Base-by-base conservation (phyloP, 2,888 invertebrate genomes). In the Biston betularia region DNA sequence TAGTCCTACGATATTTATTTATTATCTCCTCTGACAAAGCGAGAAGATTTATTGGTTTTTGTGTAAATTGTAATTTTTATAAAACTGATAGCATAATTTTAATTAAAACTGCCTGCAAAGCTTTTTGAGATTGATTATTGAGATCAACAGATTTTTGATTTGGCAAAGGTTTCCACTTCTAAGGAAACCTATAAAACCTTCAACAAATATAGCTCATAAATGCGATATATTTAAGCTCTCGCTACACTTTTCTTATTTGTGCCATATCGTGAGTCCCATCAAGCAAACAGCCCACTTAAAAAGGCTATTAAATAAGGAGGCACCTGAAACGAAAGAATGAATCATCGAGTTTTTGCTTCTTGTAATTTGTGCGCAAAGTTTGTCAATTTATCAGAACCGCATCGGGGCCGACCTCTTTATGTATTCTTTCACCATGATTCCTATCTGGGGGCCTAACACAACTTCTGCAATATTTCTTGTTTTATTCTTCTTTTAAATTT, bases 321-420 rank as follows among this genome's bases (percentile, higher is more conserved):
- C 57, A 60, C 55, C 59, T 55, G 53, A 66, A 62, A 59, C 57
- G 60, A 54, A 60, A 64, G 60, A 50, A 68, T 72, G 72, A 74
- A 69, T 74, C 74, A 72, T 74, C 72, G 72, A 71, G 63, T 62
- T 64, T 68, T 54, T 68, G 57, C 59, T 58, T 55, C 66, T 38
- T 14, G 68, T 72, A 72, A 74, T 74, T 74, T 72, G 72, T 48
- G 70, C 56, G 69, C 58, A 68, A 74, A 74, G 69, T 74, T 74
- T 71, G 52, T 57, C 69, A 68, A 74, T 74, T 71, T 71, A 74
- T 74, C 71, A 70, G 55, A 55, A 54, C 65, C 66, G 69, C 69
- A 69, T 69, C 69, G 68, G 44, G 50, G 62, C 3, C 54, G 49
- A 61, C 65, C 70, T 65, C 64, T 72, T 74, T 74, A 73, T 72